These are phyloP conservation scores for Astropecten irregularis DNA, from an alignment of 53 echinoderm and acorn worm species.

Conservation along the genomic window DNA sequence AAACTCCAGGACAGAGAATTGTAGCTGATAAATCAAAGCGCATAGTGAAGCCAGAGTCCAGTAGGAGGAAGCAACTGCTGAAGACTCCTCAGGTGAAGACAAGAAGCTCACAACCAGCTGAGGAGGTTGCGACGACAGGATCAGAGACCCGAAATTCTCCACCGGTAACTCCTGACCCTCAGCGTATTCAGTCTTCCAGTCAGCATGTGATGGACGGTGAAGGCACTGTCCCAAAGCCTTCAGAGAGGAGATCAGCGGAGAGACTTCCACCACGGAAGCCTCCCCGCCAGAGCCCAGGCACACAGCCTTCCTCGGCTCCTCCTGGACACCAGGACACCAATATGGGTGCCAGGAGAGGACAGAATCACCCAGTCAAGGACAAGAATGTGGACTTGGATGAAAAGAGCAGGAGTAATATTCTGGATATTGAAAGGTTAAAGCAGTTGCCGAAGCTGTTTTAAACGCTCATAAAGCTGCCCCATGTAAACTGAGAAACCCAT, in stretches of 20 bases:
- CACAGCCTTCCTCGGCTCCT: neutral
- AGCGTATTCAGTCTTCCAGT: too few species aligned
- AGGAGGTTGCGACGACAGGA: neutral
- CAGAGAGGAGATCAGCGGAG: neutral
- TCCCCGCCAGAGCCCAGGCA: neutral
- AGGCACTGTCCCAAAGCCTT: neutral
- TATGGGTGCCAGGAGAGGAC: neutral
- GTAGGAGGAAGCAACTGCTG: too few species aligned
- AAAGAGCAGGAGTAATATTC: slow-evolving; percentile 56
- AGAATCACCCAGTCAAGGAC: neutral
- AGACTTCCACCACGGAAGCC: neutral
- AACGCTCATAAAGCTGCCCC: too few species aligned
- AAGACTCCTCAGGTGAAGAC: neutral
- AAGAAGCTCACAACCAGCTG: neutral
- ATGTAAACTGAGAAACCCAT: too few species aligned
- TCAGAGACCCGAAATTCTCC: too few species aligned
- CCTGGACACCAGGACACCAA: neutral
- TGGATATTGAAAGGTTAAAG: slow-evolving; percentile 77
- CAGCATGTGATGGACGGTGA: neutral
- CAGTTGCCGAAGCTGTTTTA: slow-evolving; percentile 87
- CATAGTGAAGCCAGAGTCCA: too few species aligned
- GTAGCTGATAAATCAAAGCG: neutral
- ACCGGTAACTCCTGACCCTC: too few species aligned
- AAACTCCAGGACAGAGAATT: slow-evolving; percentile 10
- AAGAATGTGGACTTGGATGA: neutral